Evolutionary conservation across 2,797 vertebrate genomes (phyloP).

Genomic region (Takifugu rubripes): DNA sequence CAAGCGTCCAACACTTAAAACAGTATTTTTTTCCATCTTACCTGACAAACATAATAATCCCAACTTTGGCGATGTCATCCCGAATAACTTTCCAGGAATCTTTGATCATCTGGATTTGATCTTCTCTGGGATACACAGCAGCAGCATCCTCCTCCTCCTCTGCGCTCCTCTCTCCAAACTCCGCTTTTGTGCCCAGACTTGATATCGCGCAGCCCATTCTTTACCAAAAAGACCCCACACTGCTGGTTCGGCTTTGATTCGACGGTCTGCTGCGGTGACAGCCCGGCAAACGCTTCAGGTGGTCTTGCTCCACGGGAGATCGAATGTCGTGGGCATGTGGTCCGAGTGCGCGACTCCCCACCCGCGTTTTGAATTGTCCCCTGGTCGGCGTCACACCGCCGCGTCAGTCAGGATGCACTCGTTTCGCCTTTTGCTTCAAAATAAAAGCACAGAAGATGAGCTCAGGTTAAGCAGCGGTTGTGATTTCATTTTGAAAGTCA

Average conservation of each 20-base stretch:
- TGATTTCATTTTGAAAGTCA: slow-evolving; percentile 30
- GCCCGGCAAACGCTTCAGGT: background rate
- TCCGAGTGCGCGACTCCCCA: slow-evolving; percentile 13
- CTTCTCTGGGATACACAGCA: slow-evolving; percentile 46
- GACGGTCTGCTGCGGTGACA: background rate
- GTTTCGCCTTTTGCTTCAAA: slow-evolving; percentile 4
- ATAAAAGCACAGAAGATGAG: background rate
- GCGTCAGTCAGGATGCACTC: background rate
- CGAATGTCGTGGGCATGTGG: slow-evolving; percentile 24
- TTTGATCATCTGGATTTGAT: slow-evolving; percentile 75
- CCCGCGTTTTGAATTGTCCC: slow-evolving; percentile 12
- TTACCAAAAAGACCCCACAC: slow-evolving; percentile 7
- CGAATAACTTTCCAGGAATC: slow-evolving; percentile 82
- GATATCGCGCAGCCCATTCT: slow-evolving; percentile 82
- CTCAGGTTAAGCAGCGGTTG: rapidly evolving
- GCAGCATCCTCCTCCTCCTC: slow-evolving; percentile 40
- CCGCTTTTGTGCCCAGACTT: slow-evolving; percentile 61
- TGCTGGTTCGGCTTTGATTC: background rate
- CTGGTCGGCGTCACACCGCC: background rate
- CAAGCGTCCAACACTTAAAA: background rate
- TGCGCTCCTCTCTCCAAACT: slow-evolving; percentile 45
- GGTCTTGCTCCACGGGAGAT: slow-evolving; percentile 9
- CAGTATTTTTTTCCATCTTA: slow-evolving; percentile 37
- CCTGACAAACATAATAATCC: slow-evolving; percentile 84
- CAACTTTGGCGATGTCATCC: slow-evolving; percentile 81